phyloP scores from a whole-genome alignment of 2,888 invertebrate species.

The Lithophane ornitopus region DNA sequence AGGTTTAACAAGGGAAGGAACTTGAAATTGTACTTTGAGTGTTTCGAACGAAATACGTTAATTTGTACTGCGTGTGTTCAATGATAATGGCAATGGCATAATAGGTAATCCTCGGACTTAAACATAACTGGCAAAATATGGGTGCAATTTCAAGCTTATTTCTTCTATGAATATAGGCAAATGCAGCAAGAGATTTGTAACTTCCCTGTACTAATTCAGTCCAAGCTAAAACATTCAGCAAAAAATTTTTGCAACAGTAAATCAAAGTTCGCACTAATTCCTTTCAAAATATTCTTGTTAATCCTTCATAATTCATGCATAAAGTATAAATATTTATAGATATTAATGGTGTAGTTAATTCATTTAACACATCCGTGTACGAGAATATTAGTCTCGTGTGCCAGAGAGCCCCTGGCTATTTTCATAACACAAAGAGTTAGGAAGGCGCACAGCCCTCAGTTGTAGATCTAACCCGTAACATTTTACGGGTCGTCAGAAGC shows the following conservation, averaged over 20 bases:
- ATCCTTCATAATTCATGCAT: constrained; percentile 8
- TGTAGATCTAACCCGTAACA: too few relatives aligned
- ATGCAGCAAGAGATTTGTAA: too few relatives aligned
- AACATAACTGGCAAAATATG: not conserved
- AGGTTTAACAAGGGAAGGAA: constrained; percentile 47
- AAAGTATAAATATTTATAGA: constrained; percentile 44
- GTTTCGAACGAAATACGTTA: constrained; percentile 8
- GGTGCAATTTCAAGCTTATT: too few relatives aligned
- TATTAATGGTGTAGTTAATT: constrained; percentile 55
- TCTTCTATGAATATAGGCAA: too few relatives aligned
- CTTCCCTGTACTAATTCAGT: not conserved
- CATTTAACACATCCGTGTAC: constrained; percentile 63
- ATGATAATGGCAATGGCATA: not conserved
- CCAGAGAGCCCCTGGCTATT: constrained; percentile 54
- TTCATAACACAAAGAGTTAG: constrained; percentile 51
- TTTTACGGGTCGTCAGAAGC: too few relatives aligned
- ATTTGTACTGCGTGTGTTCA: not conserved
- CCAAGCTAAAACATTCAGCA: not conserved
- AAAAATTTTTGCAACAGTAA: not conserved
- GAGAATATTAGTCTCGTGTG: constrained; percentile 57
- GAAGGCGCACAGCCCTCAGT: constrained; percentile 32
- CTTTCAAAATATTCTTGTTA: constrained; percentile 12
- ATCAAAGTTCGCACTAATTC: constrained; percentile 7
- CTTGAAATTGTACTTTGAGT: constrained; percentile 35
- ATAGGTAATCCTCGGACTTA: too few relatives aligned